Evolutionary conservation across 2,888 invertebrate species (phyloP).

Genomic region (Eretmocerus hayati): DNA sequence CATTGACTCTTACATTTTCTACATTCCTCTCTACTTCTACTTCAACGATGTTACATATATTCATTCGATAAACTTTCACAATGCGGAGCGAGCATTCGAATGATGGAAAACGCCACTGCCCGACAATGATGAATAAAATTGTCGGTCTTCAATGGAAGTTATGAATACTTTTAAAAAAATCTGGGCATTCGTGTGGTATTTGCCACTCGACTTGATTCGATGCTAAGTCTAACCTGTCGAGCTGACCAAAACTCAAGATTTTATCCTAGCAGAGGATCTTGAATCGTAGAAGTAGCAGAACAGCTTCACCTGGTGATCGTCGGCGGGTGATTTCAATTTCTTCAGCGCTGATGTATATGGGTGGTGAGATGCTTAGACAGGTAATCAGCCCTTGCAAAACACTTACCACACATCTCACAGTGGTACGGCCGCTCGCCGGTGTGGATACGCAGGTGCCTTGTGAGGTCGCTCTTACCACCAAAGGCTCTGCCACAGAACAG

Average conservation of each 20-base stretch:
- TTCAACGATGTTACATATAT: background rate
- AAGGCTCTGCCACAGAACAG: slow-evolving; percentile 83
- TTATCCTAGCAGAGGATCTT: too few relatives aligned
- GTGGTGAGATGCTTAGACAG: slow-evolving; percentile 86
- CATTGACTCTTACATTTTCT: background rate
- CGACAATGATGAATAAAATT: too few relatives aligned
- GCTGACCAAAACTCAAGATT: too few relatives aligned
- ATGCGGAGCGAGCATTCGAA: background rate
- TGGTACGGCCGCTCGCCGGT: slow-evolving; percentile 86
- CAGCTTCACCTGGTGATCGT: background rate
- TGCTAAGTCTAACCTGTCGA: too few relatives aligned
- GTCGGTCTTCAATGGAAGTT: too few relatives aligned
- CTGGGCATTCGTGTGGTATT: too few relatives aligned
- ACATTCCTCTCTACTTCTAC: background rate
- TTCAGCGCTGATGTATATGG: slow-evolving; percentile 63
- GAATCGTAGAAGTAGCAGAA: background rate
- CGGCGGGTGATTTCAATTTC: background rate
- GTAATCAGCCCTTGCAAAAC: slow-evolving; percentile 85
- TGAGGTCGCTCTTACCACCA: slow-evolving; percentile 81
- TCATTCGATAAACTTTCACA: background rate
- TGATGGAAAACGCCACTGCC: background rate
- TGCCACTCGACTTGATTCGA: too few relatives aligned
- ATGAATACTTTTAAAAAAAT: too few relatives aligned
- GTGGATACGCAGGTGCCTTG: slow-evolving; percentile 79
- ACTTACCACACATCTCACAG: slow-evolving; percentile 87